Evolutionary conservation across 2,888 invertebrate genomes (phyloP).

Genomic region (Liposcelis brunnea): DNA sequence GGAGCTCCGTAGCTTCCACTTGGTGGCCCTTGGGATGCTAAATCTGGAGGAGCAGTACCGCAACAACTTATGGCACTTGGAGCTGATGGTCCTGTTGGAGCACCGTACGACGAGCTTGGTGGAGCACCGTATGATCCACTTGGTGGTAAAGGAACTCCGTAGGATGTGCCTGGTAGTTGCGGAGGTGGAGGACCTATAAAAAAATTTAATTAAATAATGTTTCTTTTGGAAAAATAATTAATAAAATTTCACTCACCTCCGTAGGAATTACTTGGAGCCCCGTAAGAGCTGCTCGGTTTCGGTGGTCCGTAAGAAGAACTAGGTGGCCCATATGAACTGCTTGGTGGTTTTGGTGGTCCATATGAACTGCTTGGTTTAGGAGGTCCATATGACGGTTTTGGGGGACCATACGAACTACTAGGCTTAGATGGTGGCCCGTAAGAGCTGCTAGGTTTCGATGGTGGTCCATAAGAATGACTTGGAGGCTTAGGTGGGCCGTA

Average conservation of each 20-base stretch:
- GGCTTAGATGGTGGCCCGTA: constrained; percentile 21
- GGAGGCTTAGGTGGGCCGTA: constrained; percentile 18
- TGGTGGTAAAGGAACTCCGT: constrained; percentile 8
- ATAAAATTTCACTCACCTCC: constrained; percentile 5
- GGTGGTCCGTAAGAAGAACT: constrained; percentile 15
- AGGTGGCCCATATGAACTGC: constrained; percentile 20
- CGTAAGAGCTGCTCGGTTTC: constrained; percentile 10
- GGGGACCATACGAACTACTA: constrained; percentile 17
- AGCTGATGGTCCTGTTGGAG: constrained; percentile 20
- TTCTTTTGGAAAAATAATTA: too few species aligned
- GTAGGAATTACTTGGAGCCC: constrained; percentile 9
- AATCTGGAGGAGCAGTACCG: constrained; percentile 23
- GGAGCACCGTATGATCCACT: constrained; percentile 15
- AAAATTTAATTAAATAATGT: too few species aligned
- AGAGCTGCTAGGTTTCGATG: constrained; percentile 20
- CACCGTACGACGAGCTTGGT: constrained; percentile 21
- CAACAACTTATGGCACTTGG: constrained; percentile 19
- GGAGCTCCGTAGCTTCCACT: constrained; percentile 16
- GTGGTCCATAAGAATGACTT: constrained; percentile 18
- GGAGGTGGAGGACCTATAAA: constrained; percentile 10
- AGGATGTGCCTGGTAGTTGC: not conserved
- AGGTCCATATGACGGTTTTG: constrained; percentile 17
- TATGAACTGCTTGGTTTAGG: constrained; percentile 21
- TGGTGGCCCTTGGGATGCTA: constrained; percentile 13
- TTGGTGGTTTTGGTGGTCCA: constrained; percentile 22